Evolutionary conservation across 2,888 invertebrate genomes (phyloP).

Genomic region (Strigamia maritima): DNA sequence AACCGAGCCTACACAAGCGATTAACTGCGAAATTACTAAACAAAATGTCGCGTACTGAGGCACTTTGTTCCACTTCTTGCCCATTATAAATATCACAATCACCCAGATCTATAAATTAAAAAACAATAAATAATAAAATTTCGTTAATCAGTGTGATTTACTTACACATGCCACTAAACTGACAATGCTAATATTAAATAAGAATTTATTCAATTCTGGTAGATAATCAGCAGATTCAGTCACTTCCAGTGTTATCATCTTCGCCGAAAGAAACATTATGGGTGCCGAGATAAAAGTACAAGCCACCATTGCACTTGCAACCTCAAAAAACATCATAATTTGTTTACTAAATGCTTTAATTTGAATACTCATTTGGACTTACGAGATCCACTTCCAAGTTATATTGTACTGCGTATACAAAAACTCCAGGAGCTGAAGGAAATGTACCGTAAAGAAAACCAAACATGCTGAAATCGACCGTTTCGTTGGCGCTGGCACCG

Average conservation of each 20-base stretch:
- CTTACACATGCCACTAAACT: constrained; percentile 68
- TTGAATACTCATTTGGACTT: constrained; percentile 48
- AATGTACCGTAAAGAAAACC: constrained; percentile 95
- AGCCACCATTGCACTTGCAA: constrained; percentile 90
- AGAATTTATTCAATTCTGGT: constrained; percentile 70
- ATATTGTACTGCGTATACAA: constrained; percentile 87
- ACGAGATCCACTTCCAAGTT: constrained; percentile 82
- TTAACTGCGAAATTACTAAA: constrained; percentile 45
- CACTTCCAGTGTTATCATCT: constrained; percentile 79
- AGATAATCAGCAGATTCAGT: constrained; percentile 68
- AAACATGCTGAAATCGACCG: constrained; percentile 79
- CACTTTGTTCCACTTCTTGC: constrained; percentile 42
- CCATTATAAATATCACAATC: constrained; percentile 27
- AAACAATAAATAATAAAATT: neutral
- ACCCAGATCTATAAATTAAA: constrained; percentile 23
- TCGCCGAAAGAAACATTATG: constrained; percentile 90
- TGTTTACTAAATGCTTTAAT: no score
- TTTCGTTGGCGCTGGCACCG: constrained; percentile 65
- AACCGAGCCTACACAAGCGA: constrained; percentile 63
- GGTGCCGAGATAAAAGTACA: constrained; percentile 93
- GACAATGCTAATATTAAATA: constrained; percentile 78
- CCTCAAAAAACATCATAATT: constrained; percentile 57
- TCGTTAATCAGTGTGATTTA: constrained; percentile 35
- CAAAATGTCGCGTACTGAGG: constrained; percentile 44
- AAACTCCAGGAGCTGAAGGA: constrained; percentile 93